A percentile compares a stretch with the other conserved stretches of the same genome.
phyloP scores from a whole-genome alignment of 2,888 invertebrate species.

The Luperina nickerlii region DNA sequence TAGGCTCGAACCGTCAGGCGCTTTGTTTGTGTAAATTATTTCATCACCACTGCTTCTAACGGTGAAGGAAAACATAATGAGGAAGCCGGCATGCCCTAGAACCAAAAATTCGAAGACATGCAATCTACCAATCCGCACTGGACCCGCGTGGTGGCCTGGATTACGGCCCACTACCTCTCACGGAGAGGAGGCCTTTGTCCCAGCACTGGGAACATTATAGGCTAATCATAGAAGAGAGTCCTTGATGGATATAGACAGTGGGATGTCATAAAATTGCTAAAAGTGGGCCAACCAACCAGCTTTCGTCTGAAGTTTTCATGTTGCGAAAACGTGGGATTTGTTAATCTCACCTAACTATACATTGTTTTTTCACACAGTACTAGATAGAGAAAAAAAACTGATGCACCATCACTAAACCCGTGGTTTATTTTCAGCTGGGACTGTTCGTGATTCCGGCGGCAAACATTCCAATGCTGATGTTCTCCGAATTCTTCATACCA shows the following conservation, averaged over 20 bases:
- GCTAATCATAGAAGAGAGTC: background rate
- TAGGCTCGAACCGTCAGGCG: background rate
- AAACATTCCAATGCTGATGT: slow-evolving; percentile 95
- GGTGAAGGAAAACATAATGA: background rate
- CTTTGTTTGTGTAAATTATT: background rate
- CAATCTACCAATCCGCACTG: background rate
- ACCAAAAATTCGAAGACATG: background rate
- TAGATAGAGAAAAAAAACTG: background rate
- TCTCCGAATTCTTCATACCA: slow-evolving; percentile 96
- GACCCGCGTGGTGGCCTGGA: background rate
- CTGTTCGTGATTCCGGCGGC: slow-evolving; percentile 94
- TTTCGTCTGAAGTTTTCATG: background rate
- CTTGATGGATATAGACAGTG: background rate
- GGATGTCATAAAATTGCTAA: background rate
- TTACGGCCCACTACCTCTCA: background rate
- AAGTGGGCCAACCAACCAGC: background rate
- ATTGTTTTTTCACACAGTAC: background rate
- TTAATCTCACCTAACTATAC: background rate
- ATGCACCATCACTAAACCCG: slow-evolving; percentile 2
- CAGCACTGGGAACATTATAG: background rate
- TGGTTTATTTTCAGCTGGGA: slow-evolving; percentile 91
- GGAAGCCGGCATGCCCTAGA: background rate
- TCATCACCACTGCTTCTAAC: background rate
- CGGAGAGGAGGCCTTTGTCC: background rate
- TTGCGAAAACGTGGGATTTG: background rate